Evolutionary conservation across 64 coral and sea anemone species (phyloP), one percentile per base, ranked within the genome.

Genomic region (Catalaphyllia jardinei): DNA sequence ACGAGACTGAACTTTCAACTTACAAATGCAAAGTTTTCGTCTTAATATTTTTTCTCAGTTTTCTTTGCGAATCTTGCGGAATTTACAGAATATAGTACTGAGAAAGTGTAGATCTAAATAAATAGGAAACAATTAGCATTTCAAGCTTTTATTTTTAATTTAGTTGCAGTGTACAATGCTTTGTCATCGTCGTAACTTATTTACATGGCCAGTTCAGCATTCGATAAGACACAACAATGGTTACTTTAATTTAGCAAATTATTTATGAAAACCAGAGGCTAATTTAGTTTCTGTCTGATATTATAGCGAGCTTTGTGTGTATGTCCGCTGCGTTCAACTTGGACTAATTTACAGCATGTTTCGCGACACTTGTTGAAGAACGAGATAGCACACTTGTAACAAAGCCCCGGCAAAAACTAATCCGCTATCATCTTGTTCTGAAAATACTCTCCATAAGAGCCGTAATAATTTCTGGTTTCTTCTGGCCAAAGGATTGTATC

Each of bases 381-480:
- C 63, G n/a, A 85, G 81, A 31, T 85, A 71, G 8, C 33, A 49
- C 4, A 71, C 38, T 42, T 71, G 81, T 6, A 85, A 17, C 35
- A 85, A 51, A 71, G 63, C 81, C 7, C 62, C 39, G 7, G 22
- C 62, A 17, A 85, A 71, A 85, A 69, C 81, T 39, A 85, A 71
- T 27, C 62, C 39, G 22, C 4, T 10, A 8, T 85, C 63, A 13
- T 85, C 81, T 25, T 28, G 31, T 20, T n/a, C 20, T 11, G 60
- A 83, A 29, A 85, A 51, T 1, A 19, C 22, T 52, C 81, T 85
- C 81, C 81, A 71, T 1, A 71, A 16, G 51, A 71, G 81, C 39
- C 64, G 81, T 22, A 85, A 28, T 8, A 85, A 71, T 39, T 10
- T 85, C 9, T 71, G 22, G 15, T 71, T 69, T 71, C 81, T 85